These are phyloP conservation scores for Tychaedon coryphoeus DNA, from an alignment of 2,113 vertebrate species.

Conservation along the genomic window DNA sequence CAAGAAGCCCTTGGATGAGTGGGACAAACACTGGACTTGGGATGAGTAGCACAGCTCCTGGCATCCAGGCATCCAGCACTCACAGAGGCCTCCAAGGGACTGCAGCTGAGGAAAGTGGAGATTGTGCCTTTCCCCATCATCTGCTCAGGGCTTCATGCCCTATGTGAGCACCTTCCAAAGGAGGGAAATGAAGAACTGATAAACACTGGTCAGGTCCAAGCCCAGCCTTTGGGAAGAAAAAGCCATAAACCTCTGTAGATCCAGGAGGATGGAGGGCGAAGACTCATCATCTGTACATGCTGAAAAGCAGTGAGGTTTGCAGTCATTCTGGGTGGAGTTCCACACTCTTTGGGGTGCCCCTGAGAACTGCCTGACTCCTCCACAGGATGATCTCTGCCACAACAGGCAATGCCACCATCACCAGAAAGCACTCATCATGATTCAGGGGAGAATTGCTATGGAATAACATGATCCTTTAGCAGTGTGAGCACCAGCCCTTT, in stretches of 20 bases:
- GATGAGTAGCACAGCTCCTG: background rate
- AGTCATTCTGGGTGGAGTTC: background rate
- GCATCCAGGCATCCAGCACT: background rate
- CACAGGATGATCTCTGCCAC: background rate
- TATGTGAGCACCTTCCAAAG: background rate
- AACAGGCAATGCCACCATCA: background rate
- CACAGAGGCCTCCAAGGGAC: background rate
- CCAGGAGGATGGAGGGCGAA: background rate
- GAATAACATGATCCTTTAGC: background rate
- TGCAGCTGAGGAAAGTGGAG: fast-evolving
- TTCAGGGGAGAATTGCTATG: background rate
- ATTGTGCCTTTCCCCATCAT: background rate
- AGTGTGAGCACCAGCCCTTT: background rate
- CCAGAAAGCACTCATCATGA: background rate
- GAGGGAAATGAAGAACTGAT: background rate
- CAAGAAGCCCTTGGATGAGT: background rate
- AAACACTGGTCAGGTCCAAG: background rate
- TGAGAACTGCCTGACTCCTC: background rate
- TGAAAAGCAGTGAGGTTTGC: background rate
- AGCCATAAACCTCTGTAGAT: background rate
- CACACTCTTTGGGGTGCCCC: background rate
- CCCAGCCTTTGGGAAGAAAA: background rate
- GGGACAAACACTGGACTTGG: background rate
- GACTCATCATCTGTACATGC: fast-evolving
- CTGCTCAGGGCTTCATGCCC: background rate